Evolutionary conservation across 2,113 vertebrate genomes (phyloP).

Genomic region (Grallaria varia): DNA sequence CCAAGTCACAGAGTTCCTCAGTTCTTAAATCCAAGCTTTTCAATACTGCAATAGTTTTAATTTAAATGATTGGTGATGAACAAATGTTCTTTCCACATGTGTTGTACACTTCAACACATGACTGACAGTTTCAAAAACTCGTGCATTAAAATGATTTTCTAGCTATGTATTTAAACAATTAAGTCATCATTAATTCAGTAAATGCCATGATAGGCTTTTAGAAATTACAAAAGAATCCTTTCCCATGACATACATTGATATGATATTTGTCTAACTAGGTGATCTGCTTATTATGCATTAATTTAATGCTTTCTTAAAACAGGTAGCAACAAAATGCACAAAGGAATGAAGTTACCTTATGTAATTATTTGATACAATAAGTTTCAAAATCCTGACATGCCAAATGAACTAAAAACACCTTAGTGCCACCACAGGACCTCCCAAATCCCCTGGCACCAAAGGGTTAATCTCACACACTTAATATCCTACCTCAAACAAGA

Average conservation of each 20-base stretch:
- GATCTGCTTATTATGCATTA: not conserved
- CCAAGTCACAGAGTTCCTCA: not conserved
- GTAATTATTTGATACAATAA: not conserved
- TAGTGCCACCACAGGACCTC: not conserved
- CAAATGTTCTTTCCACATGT: not conserved
- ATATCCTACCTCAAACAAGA: constrained; percentile 44
- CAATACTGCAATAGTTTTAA: not conserved
- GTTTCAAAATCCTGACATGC: not conserved
- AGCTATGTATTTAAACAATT: constrained; percentile 48
- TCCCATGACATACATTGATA: not conserved
- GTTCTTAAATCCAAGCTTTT: not conserved
- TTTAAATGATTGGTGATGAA: constrained; percentile 1
- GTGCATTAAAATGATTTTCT: constrained; percentile 14
- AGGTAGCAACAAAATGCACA: not conserved
- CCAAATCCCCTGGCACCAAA: not conserved
- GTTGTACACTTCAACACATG: not conserved
- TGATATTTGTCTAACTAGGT: not conserved
- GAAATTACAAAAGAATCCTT: constrained; percentile 29
- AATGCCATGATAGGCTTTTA: constrained; percentile 22
- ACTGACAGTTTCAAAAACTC: constrained; percentile 37
- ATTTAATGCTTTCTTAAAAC: constrained; percentile 35
- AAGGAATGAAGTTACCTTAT: not conserved
- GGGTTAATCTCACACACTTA: constrained; percentile 60
- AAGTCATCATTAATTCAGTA: constrained; percentile 35
- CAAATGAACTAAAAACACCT: constrained; percentile 24